Base-by-base conservation (phyloP, 2,113 vertebrate genomes). In the Oenanthe oenanthe region DNA sequence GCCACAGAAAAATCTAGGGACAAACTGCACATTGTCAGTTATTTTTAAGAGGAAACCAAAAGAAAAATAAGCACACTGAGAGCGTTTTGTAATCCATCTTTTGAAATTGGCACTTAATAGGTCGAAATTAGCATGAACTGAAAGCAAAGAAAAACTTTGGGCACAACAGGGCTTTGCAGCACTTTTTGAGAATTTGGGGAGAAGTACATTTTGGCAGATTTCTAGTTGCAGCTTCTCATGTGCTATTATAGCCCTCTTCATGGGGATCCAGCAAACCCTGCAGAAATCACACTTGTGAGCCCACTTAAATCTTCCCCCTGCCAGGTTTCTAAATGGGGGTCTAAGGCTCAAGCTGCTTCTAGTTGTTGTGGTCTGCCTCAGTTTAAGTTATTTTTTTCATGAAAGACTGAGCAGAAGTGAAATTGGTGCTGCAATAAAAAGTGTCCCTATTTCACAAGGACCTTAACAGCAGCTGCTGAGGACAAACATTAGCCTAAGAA, bases 401-500 rank as follows among this genome's bases (percentile, higher is more conserved):
- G 56, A 88, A 92, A 89, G 63, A 73, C 42, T 21, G 45, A 76
- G 61, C 74, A 79, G 62, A 79, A 80, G 75, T 65, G 13, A 68
- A 93, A 66, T 88, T 1, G 1, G 50, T 73, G 40, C 63, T 54
- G 47, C 70, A 88, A 90, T 70, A 73, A 87, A 78, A 70, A 88
- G 31, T 88, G 85, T 85, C 47, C 84, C 75, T 88, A 4, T 90
- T 93, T 88, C 45, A 4, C 24, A 79, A 82, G 81, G 95, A 68
- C 77, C 88, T 85, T 57, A 90, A 58, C 76, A 93, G 54, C 85
- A 62, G 88, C 81, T 88, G 75, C 66, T 88, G 82, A 96, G 85
- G 92, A 95, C 94, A 90, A 93, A 91, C 88, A 83, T 92, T 80
- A 85, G 67, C 82, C 82, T 80, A 83, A 88, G 85, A 66, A 80